phyloP scores from a whole-genome alignment of 2,888 invertebrate genomes.

The Sceliomorpha sp. region DNA sequence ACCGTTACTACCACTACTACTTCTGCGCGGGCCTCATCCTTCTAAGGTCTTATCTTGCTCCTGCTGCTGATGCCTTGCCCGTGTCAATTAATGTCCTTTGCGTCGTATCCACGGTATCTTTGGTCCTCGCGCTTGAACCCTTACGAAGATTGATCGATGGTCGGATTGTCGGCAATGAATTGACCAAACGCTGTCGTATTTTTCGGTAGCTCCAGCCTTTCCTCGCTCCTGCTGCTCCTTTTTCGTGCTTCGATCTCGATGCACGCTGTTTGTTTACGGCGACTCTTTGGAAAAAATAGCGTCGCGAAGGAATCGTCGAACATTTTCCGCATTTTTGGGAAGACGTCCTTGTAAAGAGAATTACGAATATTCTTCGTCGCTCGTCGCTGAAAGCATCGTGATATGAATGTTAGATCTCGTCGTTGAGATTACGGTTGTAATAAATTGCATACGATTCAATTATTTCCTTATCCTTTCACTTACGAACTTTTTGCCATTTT shows the following conservation, averaged over 20 bases:
- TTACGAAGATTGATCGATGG: conserved; percentile 75
- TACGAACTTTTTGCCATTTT: not conserved
- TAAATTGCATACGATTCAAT: too few relatives aligned
- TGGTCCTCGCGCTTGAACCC: conserved; percentile 48
- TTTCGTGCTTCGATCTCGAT: conserved; percentile 15
- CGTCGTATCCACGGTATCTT: conserved; percentile 55
- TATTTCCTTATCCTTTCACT: not conserved
- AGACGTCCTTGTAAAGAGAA: too few relatives aligned
- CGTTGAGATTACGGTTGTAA: too few relatives aligned
- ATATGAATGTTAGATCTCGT: too few relatives aligned
- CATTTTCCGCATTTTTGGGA: too few relatives aligned
- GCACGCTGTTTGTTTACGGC: not conserved
- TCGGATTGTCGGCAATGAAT: conserved; percentile 71
- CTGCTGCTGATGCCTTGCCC: conserved; percentile 58
- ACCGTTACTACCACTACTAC: conserved; percentile 26
- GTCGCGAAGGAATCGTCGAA: too few relatives aligned
- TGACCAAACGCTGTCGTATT: conserved; percentile 65
- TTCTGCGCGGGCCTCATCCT: conserved; percentile 22
- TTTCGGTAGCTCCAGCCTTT: conserved; percentile 60
- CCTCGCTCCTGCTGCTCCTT: conserved; percentile 16
- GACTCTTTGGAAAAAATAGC: not conserved
- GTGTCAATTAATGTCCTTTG: conserved; percentile 79
- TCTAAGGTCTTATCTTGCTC: conserved; percentile 48
- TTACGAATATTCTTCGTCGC: too few relatives aligned
- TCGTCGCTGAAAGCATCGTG: too few relatives aligned